phyloP scores from a whole-genome alignment of 1,140 invertebrate genomes.

The Drosophila mauritiana region DNA sequence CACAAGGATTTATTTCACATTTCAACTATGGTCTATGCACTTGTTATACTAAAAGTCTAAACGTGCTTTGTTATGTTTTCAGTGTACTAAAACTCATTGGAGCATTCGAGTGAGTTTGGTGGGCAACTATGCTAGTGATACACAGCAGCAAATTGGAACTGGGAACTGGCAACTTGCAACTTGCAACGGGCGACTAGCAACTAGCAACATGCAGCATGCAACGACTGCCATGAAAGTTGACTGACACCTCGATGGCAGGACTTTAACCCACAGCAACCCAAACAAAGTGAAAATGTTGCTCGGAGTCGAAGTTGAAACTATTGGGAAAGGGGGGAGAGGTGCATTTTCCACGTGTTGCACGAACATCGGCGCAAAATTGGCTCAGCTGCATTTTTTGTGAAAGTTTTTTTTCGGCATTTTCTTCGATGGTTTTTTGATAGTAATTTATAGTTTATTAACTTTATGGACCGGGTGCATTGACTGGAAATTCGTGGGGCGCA shows the following conservation, averaged over 20 bases:
- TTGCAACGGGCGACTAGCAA: conserved; percentile 25
- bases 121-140: conserved; percentile 83
- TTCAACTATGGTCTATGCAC: too few species aligned
- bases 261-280: conserved; percentile 69
- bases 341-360: conserved; percentile 78
- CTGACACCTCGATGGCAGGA: conserved; percentile 74
- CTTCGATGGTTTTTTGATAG: conserved; percentile 68
- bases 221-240: conserved; percentile 65
- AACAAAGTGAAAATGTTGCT: conserved; percentile 75
- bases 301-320: conserved; percentile 51
- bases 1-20: too few species aligned
- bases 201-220: conserved; percentile 36
- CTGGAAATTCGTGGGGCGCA: conserved; percentile 51
- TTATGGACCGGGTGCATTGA: conserved; percentile 76
- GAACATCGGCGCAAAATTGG: conserved; percentile 58
- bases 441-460: conserved; percentile 83
- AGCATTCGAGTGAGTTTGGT: conserved; percentile 79
- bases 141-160: conserved; percentile 37
- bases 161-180: conserved; percentile 29
- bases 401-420: conserved; percentile 63
- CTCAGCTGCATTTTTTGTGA: conserved; percentile 55
- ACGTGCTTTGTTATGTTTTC: background rate
- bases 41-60: too few species aligned
- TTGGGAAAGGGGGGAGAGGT: background rate
- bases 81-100: conserved; percentile 54